Percentiles rank a stretch among this genome's conserved stretches.
Evolutionary conservation across 64 coral and sea anemone genomes (phyloP).

Genomic region (Montipora capricornis): DNA sequence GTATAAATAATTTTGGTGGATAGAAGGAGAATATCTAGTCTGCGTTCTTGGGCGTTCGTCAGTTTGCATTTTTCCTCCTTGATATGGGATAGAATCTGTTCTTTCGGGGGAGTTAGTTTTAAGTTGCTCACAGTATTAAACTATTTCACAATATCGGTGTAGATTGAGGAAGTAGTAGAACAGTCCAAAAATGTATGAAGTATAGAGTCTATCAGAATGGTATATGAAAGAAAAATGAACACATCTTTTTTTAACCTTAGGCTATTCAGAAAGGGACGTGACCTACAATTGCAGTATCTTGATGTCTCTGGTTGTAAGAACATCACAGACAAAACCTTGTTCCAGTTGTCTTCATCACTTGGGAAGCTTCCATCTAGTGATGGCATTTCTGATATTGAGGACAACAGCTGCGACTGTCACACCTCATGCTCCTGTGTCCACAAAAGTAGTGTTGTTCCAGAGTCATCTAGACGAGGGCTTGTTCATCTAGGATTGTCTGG

Average conservation of each 20-base stretch:
- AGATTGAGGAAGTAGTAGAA: too few species aligned
- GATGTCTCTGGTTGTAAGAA: conserved; percentile 93
- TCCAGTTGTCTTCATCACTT: conserved; percentile 79
- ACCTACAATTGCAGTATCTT: conserved; percentile 66
- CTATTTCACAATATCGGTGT: too few species aligned
- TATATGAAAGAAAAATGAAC: too few species aligned
- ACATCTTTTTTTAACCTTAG: conserved; percentile 23
- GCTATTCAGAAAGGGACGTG: conserved; percentile 83
- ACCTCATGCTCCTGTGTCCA: conserved; percentile 55
- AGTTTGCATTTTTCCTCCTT: too few species aligned
- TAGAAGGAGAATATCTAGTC: too few species aligned
- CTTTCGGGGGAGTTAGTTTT: too few species aligned
- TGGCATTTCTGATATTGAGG: conserved; percentile 72
- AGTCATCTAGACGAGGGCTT: conserved; percentile 56
- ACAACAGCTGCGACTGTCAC: conserved; percentile 74
- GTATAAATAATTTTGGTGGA: too few species aligned
- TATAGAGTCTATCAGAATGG: too few species aligned
- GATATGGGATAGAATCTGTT: too few species aligned
- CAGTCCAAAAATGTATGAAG: too few species aligned
- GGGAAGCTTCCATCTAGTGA: conserved; percentile 52
- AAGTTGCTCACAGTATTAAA: too few species aligned
- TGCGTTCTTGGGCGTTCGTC: too few species aligned
- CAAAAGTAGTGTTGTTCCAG: not conserved
- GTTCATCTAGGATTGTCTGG: conserved; percentile 89
- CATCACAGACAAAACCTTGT: conserved; percentile 93